phyloP scores from a whole-genome alignment of 2,113 vertebrate species.

The Uria lomvia region DNA sequence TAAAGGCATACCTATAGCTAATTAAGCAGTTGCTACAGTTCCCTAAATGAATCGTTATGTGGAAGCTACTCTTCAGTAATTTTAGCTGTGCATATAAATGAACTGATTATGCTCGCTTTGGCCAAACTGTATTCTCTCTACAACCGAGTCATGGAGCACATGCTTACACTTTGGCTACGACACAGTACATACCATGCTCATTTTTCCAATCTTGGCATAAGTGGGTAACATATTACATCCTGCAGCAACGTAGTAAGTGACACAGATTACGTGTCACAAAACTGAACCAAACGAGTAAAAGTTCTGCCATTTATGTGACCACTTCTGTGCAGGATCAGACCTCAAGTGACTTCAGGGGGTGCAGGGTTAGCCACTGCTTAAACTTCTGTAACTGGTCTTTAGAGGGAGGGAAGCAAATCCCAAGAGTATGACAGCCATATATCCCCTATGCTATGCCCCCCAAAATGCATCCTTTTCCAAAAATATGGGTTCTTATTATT shows the following conservation, averaged over 20 bases:
- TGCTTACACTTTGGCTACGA: neutral
- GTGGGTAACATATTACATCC: neutral
- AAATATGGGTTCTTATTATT: neutral
- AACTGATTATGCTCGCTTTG: neutral
- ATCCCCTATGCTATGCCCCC: neutral
- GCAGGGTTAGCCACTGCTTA: neutral
- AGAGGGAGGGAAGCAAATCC: neutral
- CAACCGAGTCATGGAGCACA: neutral
- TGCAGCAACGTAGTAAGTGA: neutral
- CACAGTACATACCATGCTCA: rapidly evolving
- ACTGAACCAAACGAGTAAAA: neutral
- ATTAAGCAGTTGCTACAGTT: slow-evolving; percentile 5
- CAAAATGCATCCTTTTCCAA: neutral
- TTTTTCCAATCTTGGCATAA: neutral
- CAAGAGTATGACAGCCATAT: neutral
- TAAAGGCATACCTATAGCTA: slow-evolving; percentile 24
- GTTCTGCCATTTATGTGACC: neutral
- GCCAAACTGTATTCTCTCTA: neutral
- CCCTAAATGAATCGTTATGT: neutral
- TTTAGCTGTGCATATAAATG: slow-evolving; percentile 3
- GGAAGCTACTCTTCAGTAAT: neutral
- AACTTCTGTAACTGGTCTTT: neutral
- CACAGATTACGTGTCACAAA: neutral
- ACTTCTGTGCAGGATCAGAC: neutral
- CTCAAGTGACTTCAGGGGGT: neutral